Evolutionary conservation across 2,888 invertebrate species (phyloP).

Genomic region (Archips xylosteana): DNA sequence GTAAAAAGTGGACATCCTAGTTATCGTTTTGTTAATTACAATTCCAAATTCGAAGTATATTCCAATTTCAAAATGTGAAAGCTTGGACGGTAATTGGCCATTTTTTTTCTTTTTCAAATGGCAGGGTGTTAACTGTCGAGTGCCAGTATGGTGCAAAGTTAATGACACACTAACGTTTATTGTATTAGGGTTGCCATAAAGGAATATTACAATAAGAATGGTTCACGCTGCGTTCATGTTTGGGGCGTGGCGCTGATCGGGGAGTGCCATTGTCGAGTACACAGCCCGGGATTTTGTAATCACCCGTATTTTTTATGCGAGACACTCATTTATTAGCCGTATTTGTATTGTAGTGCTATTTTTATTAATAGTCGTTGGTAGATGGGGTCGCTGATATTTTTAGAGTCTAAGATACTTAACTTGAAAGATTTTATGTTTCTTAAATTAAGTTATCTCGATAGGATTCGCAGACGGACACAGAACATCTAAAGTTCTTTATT

Average conservation of each 20-base stretch:
- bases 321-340: conserved; percentile 45
- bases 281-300: conserved; percentile 74
- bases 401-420: background rate
- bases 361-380: conserved; percentile 28
- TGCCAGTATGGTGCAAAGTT: conserved; percentile 76
- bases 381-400: conserved; percentile 26
- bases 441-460: no score
- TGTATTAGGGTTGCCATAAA: conserved; percentile 81
- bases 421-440: background rate
- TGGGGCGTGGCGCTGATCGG: conserved; percentile 79
- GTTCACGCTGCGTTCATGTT: conserved; percentile 81
- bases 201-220: conserved; percentile 80
- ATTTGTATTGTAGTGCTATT: conserved; percentile 43
- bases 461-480: no score
- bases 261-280: conserved; percentile 73
- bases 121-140: conserved; percentile 72
- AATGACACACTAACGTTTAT: conserved; percentile 83
- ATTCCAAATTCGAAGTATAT: conserved; percentile 44
- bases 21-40: conserved; percentile 39
- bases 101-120: conserved; percentile 52
- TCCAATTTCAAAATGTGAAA: conserved; percentile 34
- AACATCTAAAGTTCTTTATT: no score
- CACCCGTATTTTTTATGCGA: conserved; percentile 63
- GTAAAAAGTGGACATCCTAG: conserved; percentile 38
- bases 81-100: conserved; percentile 52